Percentiles rank a stretch among this genome's conserved stretches.
These are phyloP conservation scores for Sphecodes monilicornis DNA, from an alignment of 2,888 invertebrate genomes.

Conservation along the genomic window DNA sequence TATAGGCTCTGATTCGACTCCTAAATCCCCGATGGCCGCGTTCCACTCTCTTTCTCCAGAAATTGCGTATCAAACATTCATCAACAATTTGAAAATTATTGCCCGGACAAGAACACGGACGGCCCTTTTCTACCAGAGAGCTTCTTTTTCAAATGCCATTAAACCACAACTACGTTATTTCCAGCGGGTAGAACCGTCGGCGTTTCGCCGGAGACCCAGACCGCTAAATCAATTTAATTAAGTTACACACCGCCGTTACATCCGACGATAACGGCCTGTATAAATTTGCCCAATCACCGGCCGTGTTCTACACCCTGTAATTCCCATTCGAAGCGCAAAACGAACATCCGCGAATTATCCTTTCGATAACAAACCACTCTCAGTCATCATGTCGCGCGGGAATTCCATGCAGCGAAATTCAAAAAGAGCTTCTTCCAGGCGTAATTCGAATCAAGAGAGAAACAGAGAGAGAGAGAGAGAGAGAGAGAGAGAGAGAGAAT, in stretches of 20 bases:
- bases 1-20: conserved; percentile 25
- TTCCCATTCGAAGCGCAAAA: conserved; percentile 6
- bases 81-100: conserved; percentile 3
- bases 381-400: background rate
- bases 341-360: conserved; percentile 15
- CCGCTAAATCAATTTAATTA: conserved; percentile 50
- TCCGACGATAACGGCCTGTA: conserved; percentile 16
- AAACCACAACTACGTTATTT: background rate
- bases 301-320: conserved; percentile 2
- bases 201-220: background rate
- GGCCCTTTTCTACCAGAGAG: background rate
- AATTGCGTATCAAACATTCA: conserved; percentile 27
- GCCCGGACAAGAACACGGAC: background rate
- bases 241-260: conserved; percentile 35
- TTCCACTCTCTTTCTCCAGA: background rate
- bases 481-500: background rate
- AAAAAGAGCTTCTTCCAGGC: background rate
- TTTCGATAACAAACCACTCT: background rate
- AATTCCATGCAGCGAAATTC: background rate
- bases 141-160: background rate
- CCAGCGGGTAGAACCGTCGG: background rate
- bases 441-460: background rate
- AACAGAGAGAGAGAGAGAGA: background rate
- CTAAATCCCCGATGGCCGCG: background rate
- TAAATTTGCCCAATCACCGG: conserved; percentile 39